phyloP scores from a whole-genome alignment of 2,888 invertebrate species.

The Odontocolon sp. region DNA sequence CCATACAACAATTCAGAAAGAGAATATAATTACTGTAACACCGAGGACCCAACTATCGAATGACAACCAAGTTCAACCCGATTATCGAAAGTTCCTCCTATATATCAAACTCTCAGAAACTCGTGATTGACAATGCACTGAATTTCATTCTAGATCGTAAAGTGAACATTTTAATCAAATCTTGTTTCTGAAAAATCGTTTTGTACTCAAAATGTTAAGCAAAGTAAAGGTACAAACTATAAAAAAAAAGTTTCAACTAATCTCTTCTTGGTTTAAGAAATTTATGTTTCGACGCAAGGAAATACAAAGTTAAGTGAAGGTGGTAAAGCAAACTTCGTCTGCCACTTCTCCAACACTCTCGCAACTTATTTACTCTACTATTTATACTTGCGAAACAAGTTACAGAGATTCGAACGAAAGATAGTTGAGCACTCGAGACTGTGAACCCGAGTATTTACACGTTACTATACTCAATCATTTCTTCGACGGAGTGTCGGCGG shows the following conservation, averaged over 20 bases:
- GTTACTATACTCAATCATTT: not conserved
- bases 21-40: constrained; percentile 48
- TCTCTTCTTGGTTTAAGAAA: no score
- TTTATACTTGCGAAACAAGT: constrained; percentile 37
- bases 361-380: constrained; percentile 13
- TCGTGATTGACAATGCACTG: no score
- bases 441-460: not conserved
- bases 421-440: not conserved
- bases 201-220: no score
- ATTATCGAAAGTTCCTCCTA: constrained; percentile 5
- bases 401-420: constrained; percentile 35
- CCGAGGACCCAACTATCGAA: constrained; percentile 33
- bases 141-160: no score
- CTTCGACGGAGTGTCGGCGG: no score
- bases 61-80: not conserved
- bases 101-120: not conserved
- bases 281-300: no score
- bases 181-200: no score
- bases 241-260: no score
- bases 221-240: no score
- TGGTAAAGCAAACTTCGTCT: constrained; percentile 8
- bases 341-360: constrained; percentile 25
- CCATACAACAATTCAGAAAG: constrained; percentile 61
- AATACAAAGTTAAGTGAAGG: no score
- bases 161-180: no score